A percentile compares a stretch with the other conserved stretches of the same genome.
Evolutionary conservation across 2,888 invertebrate species (phyloP).

Genomic region (Mesochorus sp.): DNA sequence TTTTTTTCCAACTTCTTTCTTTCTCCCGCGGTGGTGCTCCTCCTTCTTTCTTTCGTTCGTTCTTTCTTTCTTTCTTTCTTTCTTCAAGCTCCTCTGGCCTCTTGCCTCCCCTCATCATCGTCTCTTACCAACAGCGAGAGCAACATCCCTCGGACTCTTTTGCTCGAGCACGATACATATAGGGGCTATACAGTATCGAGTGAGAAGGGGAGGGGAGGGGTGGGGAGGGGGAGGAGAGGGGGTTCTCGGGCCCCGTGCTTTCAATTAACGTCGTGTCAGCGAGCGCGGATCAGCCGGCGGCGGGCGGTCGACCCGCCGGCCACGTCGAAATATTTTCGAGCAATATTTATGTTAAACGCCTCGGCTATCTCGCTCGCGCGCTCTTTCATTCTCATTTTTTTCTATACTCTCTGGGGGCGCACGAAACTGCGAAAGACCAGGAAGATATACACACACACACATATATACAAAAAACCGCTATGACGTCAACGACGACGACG

Average conservation of each 20-base stretch:
- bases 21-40: constrained; percentile 2
- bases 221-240: constrained; percentile 23
- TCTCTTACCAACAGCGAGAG: constrained; percentile 36
- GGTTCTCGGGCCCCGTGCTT: constrained; percentile 69
- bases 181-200: constrained; percentile 10
- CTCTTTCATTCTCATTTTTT: constrained; percentile 47
- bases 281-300: constrained; percentile 73
- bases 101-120: constrained; percentile 42
- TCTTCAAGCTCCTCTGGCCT: constrained; percentile 40
- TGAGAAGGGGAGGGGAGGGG: neutral
- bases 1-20: constrained; percentile 2
- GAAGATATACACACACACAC: too few relatives aligned
- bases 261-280: constrained; percentile 78
- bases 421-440: constrained; percentile 27
- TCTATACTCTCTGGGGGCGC: constrained; percentile 37
- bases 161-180: constrained; percentile 14
- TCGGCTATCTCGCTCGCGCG: constrained; percentile 50
- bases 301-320: constrained; percentile 64
- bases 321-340: constrained; percentile 76
- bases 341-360: constrained; percentile 77
- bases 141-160: constrained; percentile 47
- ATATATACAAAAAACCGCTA: too few relatives aligned
- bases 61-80: constrained; percentile 29
- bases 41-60: neutral
- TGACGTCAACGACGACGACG: neutral